Evolutionary conservation across 2,113 vertebrate genomes (phyloP), one percentile per base, ranked within the genome.

Genomic region (Pluvialis apricaria): DNA sequence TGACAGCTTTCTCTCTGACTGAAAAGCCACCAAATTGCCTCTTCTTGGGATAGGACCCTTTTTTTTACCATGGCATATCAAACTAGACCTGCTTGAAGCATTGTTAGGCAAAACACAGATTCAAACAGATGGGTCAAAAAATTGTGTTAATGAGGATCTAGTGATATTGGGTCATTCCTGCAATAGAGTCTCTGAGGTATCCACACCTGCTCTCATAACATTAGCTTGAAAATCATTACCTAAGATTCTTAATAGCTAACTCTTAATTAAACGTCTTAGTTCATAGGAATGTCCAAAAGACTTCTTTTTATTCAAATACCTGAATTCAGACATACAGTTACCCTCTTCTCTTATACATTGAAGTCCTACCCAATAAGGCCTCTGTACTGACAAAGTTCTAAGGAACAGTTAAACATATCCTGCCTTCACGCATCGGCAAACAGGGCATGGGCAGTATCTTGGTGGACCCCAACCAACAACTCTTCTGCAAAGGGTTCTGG

Each of bases 121-220:
- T 93, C 10, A 68, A 61, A 45, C 1, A 82, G 10, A 16, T 49
- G 25, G 5, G 9, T 11, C 2, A n/a, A 83, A 91, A 90, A n/a
- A 0, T 7, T 42, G 3, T n/a, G 20, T 64, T 31, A 76, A 32
- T 68, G 10, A 31, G 16, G 61, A 31, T 20, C 52, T 83, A 20
- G 14, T 65, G 17, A 44, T 73, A 26, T 1, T n/a, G 40, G 20
- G n/a, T 86, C 44, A 78, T 60, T 77, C 15, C 12, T 44, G 15
- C n/a, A 36, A 31, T 14, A 29, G 6, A 38, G 47, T 29, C 11
- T 60, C 44, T 42, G n/a, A 72, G 36, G 20, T 54, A 49, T 15
- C 22, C 1, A 4, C 38, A 6, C 26, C n/a, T 55, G 6, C 32
- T 73, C 12, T 44, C 47, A 10, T 32, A 38, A 3, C 2, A 0